A percentile compares a stretch with the other conserved stretches of the same genome.
Conservation (phyloP, 2,113 vertebrate genomes). For the Perognathus longimembris region DNA sequence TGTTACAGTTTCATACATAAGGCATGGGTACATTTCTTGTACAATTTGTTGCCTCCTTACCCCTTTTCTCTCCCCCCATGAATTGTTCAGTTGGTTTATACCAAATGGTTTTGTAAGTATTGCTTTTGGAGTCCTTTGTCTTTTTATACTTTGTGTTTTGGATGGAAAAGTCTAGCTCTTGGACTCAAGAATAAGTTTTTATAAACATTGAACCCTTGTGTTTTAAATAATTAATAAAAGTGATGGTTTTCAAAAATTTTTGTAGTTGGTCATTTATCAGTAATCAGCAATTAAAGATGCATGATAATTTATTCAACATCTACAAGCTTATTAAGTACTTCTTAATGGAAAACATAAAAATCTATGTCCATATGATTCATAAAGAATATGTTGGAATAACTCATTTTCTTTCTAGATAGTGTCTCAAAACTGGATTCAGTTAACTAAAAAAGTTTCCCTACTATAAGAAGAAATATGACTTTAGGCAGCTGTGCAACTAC, state of each 20-base stretch:
- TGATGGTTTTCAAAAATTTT: conserved; percentile 30
- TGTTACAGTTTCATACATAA: too few species aligned
- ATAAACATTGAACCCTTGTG: background rate
- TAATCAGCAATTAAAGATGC: background rate
- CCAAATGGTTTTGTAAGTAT: too few species aligned
- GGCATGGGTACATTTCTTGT: too few species aligned
- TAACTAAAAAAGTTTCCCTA: conserved; percentile 9
- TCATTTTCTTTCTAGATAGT: background rate
- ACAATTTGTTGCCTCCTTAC: too few species aligned
- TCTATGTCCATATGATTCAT: background rate
- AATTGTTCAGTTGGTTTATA: too few species aligned
- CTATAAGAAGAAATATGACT: background rate
- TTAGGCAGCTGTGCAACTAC: background rate
- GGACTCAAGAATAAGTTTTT: conserved; percentile 2
- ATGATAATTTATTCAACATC: background rate
- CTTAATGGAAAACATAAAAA: conserved; percentile 47
- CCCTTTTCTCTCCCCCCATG: too few species aligned
- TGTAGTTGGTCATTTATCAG: background rate
- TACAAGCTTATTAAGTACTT: background rate
- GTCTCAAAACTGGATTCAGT: background rate
- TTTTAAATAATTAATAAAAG: conserved; percentile 14
- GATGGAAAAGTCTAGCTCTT: background rate
- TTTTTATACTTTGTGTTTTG: too few species aligned
- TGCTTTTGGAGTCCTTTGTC: too few species aligned
- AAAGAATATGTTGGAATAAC: background rate